phyloP scores from a whole-genome alignment of 53 echinoderm and acorn worm genomes.

The Actinopyga echinites region DNA sequence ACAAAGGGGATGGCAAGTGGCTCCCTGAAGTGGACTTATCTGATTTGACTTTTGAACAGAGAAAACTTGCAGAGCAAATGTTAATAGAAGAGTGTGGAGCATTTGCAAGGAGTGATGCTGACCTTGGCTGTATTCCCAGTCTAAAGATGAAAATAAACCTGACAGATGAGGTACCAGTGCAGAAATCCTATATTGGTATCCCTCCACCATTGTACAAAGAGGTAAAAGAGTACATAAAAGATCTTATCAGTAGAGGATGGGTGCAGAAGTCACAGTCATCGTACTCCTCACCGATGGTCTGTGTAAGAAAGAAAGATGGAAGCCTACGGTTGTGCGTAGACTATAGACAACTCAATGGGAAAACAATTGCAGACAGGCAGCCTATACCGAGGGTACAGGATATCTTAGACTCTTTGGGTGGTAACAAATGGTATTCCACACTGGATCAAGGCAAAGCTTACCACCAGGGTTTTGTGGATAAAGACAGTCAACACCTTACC shows the following conservation, averaged over 20 bases:
- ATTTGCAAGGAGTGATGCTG: constrained; percentile 52
- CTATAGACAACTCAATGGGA: constrained; percentile 28
- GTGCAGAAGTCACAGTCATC: constrained; percentile 43
- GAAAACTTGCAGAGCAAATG: constrained; percentile 31
- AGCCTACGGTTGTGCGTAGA: constrained; percentile 39
- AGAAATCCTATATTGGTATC: constrained; percentile 46
- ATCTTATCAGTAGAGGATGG: constrained; percentile 62
- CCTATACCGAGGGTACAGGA: constrained; percentile 43
- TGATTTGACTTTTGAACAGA: constrained; percentile 8
- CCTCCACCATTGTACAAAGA: constrained; percentile 65
- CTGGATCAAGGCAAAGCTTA: constrained; percentile 51
- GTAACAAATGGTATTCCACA: constrained; percentile 45
- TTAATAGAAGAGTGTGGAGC: constrained; percentile 49
- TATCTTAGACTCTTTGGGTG: constrained; percentile 38
- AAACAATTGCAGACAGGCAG: constrained; percentile 38
- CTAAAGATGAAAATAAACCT: constrained; percentile 49
- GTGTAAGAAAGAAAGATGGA: constrained; percentile 54
- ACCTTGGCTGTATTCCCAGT: constrained; percentile 42
- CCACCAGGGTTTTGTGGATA: constrained; percentile 46
- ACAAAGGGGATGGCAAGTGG: background rate
- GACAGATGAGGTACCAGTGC: constrained; percentile 45
- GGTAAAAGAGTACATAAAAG: constrained; percentile 52
- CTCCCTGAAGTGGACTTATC: constrained; percentile 29
- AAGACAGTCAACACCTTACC: constrained; percentile 36
- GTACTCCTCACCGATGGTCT: constrained; percentile 36